These are phyloP conservation scores for Aricia agestis DNA, from an alignment of 1,140 invertebrate genomes.

Conservation along the genomic window DNA sequence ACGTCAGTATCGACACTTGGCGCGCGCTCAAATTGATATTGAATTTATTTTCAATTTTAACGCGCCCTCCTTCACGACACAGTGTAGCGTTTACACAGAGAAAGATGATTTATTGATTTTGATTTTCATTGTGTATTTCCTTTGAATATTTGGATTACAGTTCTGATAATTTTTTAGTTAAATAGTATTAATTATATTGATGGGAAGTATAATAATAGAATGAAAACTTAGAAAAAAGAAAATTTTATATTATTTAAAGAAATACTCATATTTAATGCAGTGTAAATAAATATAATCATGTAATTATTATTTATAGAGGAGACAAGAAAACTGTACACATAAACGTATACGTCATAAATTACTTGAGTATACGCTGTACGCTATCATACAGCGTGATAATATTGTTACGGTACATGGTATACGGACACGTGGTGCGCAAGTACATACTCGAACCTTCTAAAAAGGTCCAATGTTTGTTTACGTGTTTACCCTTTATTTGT, in stretches of 20 bases:
- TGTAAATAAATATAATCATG: neutral
- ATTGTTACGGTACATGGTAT: too few relatives aligned
- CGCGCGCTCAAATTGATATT: slow-evolving; percentile 74
- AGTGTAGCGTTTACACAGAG: slow-evolving; percentile 41
- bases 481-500: too few relatives aligned
- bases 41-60: slow-evolving; percentile 76
- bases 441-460: too few relatives aligned
- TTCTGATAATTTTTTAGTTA: too few relatives aligned
- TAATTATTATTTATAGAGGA: neutral
- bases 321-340: neutral
- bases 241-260: neutral
- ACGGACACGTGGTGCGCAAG: too few relatives aligned
- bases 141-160: too few relatives aligned
- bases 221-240: neutral
- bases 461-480: too few relatives aligned
- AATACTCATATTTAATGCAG: neutral
- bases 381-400: neutral
- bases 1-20: slow-evolving; percentile 72
- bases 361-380: neutral
- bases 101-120: neutral
- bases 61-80: slow-evolving; percentile 64
- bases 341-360: neutral
- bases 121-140: neutral
- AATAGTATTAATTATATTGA: too few relatives aligned
- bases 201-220: too few relatives aligned